Conservation (phyloP, 2,888 invertebrate genomes). For the Anarsia innoxiella region DNA sequence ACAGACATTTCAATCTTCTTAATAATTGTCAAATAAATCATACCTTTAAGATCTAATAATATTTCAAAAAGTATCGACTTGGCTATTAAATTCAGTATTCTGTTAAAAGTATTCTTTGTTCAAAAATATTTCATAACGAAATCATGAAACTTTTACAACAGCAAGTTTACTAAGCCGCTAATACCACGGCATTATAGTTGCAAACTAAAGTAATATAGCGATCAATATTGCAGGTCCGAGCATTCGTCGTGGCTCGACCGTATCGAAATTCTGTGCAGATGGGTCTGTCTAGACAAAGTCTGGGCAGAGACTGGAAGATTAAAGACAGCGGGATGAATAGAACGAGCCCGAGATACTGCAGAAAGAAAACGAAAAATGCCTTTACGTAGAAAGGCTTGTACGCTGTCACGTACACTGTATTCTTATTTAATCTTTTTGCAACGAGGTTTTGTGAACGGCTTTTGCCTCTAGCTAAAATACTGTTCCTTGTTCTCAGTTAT, state of each 20-base stretch:
- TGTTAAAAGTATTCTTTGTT: no score
- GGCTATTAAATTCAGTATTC: no score
- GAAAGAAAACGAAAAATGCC: conserved; percentile 64
- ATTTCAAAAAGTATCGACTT: no score
- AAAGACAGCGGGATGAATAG: conserved; percentile 65
- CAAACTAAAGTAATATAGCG: no score
- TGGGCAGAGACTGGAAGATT: conserved; percentile 56
- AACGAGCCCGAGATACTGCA: conserved; percentile 46
- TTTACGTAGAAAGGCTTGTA: conserved; percentile 58
- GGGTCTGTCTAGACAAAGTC: conserved; percentile 57
- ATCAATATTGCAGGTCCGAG: conserved; percentile 21
- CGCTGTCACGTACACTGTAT: conserved; percentile 66
- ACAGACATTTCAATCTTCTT: no score
- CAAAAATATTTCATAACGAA: no score
- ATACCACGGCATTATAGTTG: no score
- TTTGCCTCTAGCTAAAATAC: conserved; percentile 36
- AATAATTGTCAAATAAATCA: no score
- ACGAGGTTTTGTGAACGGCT: conserved; percentile 38
- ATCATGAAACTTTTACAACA: no score
- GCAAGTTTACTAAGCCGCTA: no score
- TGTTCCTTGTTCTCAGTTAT: conserved; percentile 23
- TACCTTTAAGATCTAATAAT: no score
- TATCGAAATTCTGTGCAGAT: conserved; percentile 44
- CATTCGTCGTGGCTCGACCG: conserved; percentile 27
- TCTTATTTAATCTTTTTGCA: conserved; percentile 67